Evolutionary conservation across 2,797 vertebrate genomes (phyloP).

Genomic region (Bradypodion ventrale): DNA sequence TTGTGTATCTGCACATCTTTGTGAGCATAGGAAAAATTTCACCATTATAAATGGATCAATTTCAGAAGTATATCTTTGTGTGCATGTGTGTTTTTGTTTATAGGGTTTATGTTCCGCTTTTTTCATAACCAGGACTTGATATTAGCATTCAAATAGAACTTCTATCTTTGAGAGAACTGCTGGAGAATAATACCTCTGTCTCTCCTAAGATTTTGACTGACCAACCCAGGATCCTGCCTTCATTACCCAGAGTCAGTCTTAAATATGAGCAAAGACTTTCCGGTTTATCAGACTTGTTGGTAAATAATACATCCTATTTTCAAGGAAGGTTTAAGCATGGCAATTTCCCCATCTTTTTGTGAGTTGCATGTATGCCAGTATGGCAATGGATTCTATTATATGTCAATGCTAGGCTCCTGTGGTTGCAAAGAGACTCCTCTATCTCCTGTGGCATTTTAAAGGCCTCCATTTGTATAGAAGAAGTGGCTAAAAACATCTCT

Average conservation of each 20-base stretch:
- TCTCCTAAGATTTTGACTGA: neutral
- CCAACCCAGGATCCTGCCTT: neutral
- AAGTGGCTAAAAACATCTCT: conserved; percentile 12
- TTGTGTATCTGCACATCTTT: too few relatives aligned
- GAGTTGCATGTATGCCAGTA: neutral
- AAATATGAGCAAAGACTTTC: neutral
- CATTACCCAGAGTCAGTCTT: neutral
- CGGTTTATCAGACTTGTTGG: neutral
- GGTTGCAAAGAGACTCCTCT: conserved; percentile 33
- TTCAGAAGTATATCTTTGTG: neutral
- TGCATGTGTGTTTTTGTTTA: neutral
- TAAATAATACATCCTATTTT: neutral
- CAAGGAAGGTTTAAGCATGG: neutral
- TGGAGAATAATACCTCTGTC: conserved; percentile 16
- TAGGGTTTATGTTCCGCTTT: neutral
- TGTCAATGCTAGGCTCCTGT: neutral
- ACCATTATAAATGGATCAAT: too few relatives aligned
- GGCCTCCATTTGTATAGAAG: conserved; percentile 21
- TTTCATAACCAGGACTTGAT: neutral
- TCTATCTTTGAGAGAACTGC: neutral
- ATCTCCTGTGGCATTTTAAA: conserved; percentile 21
- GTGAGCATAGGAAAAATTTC: too few relatives aligned
- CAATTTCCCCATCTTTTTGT: neutral
- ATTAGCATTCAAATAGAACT: neutral
- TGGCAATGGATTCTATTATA: conserved; percentile 11